These are phyloP conservation scores for Protobothrops flavoviridis DNA, from an alignment of 2,113 vertebrate genomes.

Conservation along the genomic window DNA sequence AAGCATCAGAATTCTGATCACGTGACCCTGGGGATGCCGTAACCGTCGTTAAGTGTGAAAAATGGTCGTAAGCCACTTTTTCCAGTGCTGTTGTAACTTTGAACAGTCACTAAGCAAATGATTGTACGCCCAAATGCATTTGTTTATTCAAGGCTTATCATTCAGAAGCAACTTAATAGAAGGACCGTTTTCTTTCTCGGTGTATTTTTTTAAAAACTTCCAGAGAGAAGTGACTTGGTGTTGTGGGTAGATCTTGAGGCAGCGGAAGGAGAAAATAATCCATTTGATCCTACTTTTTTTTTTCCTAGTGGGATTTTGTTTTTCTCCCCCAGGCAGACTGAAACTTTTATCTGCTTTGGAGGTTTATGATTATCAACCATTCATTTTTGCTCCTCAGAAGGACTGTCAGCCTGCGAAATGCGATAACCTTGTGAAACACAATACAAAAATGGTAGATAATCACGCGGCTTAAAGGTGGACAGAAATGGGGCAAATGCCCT, in stretches of 20 bases:
- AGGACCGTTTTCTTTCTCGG: not conserved
- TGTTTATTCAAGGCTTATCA: constrained; percentile 44
- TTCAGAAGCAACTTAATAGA: constrained; percentile 32
- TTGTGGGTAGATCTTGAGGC: constrained; percentile 53
- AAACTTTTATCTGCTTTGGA: constrained; percentile 70
- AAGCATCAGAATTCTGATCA: no score
- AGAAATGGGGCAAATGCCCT: constrained; percentile 53
- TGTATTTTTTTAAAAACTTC: constrained; percentile 8
- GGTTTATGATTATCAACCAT: constrained; percentile 70
- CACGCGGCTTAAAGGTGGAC: constrained; percentile 60
- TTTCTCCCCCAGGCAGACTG: constrained; percentile 53
- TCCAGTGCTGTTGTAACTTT: no score
- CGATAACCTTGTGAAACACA: constrained; percentile 75
- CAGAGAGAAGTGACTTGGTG: constrained; percentile 47
- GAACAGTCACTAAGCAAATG: no score
- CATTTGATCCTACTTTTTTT: constrained; percentile 66
- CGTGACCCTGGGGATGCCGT: no score
- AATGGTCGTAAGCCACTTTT: no score
- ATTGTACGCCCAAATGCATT: not conserved
- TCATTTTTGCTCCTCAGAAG: constrained; percentile 69
- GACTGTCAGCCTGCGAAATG: constrained; percentile 69
- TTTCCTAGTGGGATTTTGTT: constrained; percentile 61
- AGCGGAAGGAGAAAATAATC: constrained; percentile 61
- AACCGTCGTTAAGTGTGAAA: no score
- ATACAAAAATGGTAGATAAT: constrained; percentile 71